Evolutionary conservation across 2,888 invertebrate genomes (phyloP).

Genomic region (Catocala nupta): DNA sequence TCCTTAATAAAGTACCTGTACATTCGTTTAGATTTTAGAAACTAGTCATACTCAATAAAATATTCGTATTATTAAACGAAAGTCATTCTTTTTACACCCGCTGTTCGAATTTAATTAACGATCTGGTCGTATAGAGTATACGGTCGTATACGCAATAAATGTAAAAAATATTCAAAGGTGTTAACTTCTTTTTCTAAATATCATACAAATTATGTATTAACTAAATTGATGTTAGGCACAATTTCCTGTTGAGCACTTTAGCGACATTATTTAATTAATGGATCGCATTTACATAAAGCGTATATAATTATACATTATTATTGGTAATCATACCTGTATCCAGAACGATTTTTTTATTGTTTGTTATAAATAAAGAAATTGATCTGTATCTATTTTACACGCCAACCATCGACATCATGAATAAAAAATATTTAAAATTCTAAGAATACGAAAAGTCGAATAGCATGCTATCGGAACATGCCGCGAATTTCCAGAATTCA

Average conservation of each 20-base stretch:
- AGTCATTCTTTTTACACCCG: slow-evolving; percentile 23
- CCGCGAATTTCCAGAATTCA: slow-evolving; percentile 29
- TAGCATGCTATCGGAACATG: slow-evolving; percentile 13
- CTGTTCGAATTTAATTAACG: slow-evolving; percentile 22
- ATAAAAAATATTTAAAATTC: not conserved
- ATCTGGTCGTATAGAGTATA: slow-evolving; percentile 2
- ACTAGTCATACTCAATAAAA: slow-evolving; percentile 35
- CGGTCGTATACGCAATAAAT: slow-evolving; percentile 11
- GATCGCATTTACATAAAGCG: slow-evolving; percentile 18
- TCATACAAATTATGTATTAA: slow-evolving; percentile 20
- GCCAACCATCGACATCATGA: not conserved
- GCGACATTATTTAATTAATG: slow-evolving; percentile 26
- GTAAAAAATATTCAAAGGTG: slow-evolving; percentile 11
- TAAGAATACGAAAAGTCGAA: not conserved
- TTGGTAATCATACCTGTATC: not conserved
- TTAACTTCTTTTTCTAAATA: slow-evolving; percentile 9
- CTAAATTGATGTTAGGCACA: slow-evolving; percentile 18
- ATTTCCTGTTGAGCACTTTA: slow-evolving; percentile 35
- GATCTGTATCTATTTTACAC: not conserved
- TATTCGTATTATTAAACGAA: slow-evolving; percentile 25
- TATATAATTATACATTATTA: too few species aligned
- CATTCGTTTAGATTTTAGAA: slow-evolving; percentile 38
- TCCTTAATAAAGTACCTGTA: slow-evolving; percentile 14
- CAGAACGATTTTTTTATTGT: not conserved
- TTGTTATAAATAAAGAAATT: not conserved